These are phyloP conservation scores for Phaethon lepturus DNA, from an alignment of 2,113 vertebrate species.

Conservation along the genomic window DNA sequence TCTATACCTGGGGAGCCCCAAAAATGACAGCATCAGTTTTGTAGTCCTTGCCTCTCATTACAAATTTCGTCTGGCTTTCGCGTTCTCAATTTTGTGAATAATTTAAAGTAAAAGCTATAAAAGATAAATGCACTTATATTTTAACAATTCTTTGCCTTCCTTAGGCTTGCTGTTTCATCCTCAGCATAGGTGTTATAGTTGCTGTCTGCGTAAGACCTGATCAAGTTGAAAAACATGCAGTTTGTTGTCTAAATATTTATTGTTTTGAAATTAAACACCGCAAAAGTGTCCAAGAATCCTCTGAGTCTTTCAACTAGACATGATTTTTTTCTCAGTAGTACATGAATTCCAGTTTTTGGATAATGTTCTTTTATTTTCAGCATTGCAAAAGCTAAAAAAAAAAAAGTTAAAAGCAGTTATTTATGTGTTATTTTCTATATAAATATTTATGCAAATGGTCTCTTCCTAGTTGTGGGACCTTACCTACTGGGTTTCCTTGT, in stretches of 20 bases:
- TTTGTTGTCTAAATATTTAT: not conserved
- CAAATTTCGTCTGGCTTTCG: not conserved
- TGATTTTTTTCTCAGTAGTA: not conserved
- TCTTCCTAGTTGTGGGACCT: not conserved
- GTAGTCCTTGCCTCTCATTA: not conserved
- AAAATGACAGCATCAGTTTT: not conserved
- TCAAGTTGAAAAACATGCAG: not conserved
- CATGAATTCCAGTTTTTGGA: not conserved
- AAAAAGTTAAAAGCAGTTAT: not conserved
- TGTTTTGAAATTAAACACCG: not conserved
- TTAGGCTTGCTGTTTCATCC: not conserved
- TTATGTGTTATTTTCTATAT: not conserved
- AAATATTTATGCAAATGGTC: not conserved
- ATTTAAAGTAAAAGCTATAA: not conserved
- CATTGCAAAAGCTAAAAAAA: not conserved
- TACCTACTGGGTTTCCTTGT: not conserved
- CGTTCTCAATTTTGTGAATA: not conserved
- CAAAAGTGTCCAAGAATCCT: not conserved
- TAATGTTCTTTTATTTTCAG: not conserved
- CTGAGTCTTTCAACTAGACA: rapidly evolving
- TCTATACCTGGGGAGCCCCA: rapidly evolving
- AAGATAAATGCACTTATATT: not conserved
- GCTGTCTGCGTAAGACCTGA: not conserved
- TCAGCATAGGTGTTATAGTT: not conserved
- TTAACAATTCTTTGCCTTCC: not conserved